A percentile compares a stretch with the other conserved stretches of the same genome.
Evolutionary conservation across 2,797 vertebrate species (phyloP).

Genomic region (Hypotaenidia philippensis): DNA sequence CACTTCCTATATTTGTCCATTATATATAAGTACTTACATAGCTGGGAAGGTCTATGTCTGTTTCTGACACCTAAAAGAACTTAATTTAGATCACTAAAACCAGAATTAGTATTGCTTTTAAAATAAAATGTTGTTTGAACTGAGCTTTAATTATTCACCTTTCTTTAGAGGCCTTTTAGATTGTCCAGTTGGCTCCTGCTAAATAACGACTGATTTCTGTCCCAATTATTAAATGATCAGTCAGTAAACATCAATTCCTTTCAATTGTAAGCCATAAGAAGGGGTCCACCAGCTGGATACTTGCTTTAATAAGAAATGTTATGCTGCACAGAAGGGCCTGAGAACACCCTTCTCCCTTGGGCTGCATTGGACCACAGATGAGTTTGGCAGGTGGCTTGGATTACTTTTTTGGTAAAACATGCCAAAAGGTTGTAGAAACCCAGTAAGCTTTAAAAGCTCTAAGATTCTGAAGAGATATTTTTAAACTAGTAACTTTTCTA

Average conservation of each 20-base stretch:
- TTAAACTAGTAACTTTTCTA: not conserved
- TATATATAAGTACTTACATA: not conserved
- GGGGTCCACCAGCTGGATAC: not conserved
- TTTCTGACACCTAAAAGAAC: not conserved
- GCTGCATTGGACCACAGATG: rapidly evolving
- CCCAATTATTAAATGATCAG: not conserved
- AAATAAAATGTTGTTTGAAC: not conserved
- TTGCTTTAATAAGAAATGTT: not conserved
- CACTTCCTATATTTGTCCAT: not conserved
- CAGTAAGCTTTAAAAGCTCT: not conserved
- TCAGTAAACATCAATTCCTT: not conserved
- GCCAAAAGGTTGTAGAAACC: not conserved
- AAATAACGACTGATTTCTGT: not conserved
- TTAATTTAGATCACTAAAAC: not conserved
- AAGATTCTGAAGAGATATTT: not conserved
- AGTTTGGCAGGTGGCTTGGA: not conserved
- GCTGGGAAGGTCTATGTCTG: not conserved
- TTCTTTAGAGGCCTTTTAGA: not conserved
- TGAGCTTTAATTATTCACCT: not conserved
- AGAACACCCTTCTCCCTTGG: not conserved
- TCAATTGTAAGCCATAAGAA: not conserved
- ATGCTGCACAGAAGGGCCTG: not conserved
- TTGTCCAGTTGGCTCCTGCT: not conserved
- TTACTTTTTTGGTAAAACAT: not conserved
- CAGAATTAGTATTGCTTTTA: not conserved